Conservation (phyloP, 2,113 vertebrate species). For the Rhynchopsitta pachyrhyncha region DNA sequence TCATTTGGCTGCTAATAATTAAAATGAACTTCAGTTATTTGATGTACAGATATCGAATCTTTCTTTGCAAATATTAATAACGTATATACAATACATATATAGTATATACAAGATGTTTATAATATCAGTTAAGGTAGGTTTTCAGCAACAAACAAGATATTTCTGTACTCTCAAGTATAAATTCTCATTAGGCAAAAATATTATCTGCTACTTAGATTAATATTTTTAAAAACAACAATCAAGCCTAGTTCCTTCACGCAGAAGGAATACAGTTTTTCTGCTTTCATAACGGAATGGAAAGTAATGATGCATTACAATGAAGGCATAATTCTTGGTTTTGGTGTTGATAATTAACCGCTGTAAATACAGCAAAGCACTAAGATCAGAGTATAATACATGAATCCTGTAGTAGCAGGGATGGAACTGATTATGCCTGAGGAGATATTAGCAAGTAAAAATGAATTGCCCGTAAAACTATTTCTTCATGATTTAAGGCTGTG, state of each 20-base stretch:
- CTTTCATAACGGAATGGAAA: slow-evolving; percentile 62
- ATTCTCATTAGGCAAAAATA: slow-evolving; percentile 26
- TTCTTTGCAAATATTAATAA: slow-evolving; percentile 24
- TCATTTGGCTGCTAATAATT: slow-evolving; percentile 52
- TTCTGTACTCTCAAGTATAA: neutral
- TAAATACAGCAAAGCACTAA: slow-evolving; percentile 30
- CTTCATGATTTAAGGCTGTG: neutral
- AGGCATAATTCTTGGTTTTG: slow-evolving; percentile 56
- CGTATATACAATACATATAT: neutral
- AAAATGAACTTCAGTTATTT: slow-evolving; percentile 64
- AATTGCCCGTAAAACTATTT: slow-evolving; percentile 44
- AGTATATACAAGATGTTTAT: neutral
- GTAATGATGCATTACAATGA: slow-evolving; percentile 64
- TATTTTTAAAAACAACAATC: slow-evolving; percentile 6
- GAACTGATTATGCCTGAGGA: neutral
- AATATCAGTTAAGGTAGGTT: neutral
- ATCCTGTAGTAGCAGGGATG: slow-evolving; percentile 34
- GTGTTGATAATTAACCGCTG: slow-evolving; percentile 36
- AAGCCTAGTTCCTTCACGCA: slow-evolving; percentile 55
- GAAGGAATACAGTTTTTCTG: slow-evolving; percentile 25
- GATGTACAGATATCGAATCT: neutral
- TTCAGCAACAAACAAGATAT: neutral
- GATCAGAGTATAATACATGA: slow-evolving; percentile 1
- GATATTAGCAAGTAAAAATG: slow-evolving; percentile 25
- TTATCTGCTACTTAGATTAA: neutral